A percentile compares a stretch with the other conserved stretches of the same genome.
phyloP scores from a whole-genome alignment of 2,113 vertebrate species.

The Chroicocephalus ridibundus region DNA sequence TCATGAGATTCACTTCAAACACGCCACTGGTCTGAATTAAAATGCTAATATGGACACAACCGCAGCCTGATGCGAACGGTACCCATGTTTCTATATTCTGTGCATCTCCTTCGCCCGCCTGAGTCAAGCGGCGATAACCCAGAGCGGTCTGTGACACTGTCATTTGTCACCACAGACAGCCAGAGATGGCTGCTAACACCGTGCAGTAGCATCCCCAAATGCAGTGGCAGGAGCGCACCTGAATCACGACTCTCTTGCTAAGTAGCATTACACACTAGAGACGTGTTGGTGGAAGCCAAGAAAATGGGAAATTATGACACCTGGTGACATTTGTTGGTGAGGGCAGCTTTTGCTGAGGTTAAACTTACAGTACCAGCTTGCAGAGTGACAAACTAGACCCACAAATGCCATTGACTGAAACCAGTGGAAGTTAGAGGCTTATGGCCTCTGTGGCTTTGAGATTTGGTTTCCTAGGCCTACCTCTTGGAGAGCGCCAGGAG shows the following conservation, averaged over 20 bases:
- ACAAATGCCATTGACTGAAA: background rate
- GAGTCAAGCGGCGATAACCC: background rate
- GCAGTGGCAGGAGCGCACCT: background rate
- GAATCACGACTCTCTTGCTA: background rate
- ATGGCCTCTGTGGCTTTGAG: rapidly evolving
- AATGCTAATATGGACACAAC: background rate
- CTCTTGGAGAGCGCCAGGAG: background rate
- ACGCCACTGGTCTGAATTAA: background rate
- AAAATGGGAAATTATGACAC: background rate
- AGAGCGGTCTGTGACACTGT: background rate
- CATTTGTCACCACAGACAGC: background rate
- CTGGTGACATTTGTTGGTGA: background rate
- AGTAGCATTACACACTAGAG: background rate
- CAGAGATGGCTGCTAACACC: background rate
- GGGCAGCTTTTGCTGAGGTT: background rate
- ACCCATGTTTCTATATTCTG: background rate
- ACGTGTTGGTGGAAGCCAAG: background rate
- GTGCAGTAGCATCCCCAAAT: background rate
- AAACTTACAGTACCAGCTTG: background rate
- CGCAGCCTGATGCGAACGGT: rapidly evolving
- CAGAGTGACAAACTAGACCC: background rate
- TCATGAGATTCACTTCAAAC: background rate
- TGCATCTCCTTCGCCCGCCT: rapidly evolving
- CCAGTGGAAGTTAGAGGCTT: background rate
- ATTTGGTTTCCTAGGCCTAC: background rate